Evolutionary conservation across 2,888 invertebrate genomes (phyloP).

Genomic region (Fragum fragum): DNA sequence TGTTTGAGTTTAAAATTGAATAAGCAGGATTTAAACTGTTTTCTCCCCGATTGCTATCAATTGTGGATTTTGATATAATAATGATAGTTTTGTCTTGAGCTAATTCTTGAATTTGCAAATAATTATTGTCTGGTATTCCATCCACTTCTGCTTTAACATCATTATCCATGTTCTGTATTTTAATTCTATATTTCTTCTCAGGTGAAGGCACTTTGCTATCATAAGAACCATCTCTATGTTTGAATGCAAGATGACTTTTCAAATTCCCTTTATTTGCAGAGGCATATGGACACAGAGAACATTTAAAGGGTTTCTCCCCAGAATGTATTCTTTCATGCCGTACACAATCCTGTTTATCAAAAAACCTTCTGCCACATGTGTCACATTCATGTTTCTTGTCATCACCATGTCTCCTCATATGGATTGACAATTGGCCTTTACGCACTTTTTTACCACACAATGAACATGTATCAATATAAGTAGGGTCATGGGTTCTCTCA

Average conservation of each 20-base stretch:
- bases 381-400: slow-evolving; percentile 31
- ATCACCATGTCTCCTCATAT: slow-evolving; percentile 42
- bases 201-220: neutral
- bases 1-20: no score
- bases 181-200: neutral
- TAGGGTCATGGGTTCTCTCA: slow-evolving; percentile 35
- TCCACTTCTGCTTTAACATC: no score
- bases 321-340: slow-evolving; percentile 41
- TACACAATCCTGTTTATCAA: slow-evolving; percentile 38
- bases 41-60: no score
- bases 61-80: no score
- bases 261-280: slow-evolving; percentile 45
- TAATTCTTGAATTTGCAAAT: no score
- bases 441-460: slow-evolving; percentile 46
- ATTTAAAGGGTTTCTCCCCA: slow-evolving; percentile 50
- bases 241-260: slow-evolving; percentile 38
- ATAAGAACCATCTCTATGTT: slow-evolving; percentile 9
- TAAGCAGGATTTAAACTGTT: no score
- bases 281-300: slow-evolving; percentile 38
- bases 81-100: no score
- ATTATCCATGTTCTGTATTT: neutral
- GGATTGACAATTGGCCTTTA: slow-evolving; percentile 41
- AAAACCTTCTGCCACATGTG: slow-evolving; percentile 40
- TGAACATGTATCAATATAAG: slow-evolving; percentile 40
- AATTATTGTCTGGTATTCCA: no score